phyloP scores from a whole-genome alignment of 1,140 invertebrate species.

The Magallana gigas region DNA sequence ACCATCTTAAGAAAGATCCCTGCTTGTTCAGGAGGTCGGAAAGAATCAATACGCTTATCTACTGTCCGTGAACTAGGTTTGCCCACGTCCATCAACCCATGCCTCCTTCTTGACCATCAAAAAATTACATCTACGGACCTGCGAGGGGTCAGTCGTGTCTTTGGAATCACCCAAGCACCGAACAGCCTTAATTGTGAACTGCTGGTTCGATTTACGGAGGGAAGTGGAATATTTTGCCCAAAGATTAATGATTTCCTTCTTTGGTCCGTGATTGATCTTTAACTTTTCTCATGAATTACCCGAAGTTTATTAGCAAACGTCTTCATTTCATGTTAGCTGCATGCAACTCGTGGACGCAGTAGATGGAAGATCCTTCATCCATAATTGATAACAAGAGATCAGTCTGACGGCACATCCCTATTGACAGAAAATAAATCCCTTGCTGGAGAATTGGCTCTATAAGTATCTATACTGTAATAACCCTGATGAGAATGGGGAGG shows the following conservation, averaged over 20 bases:
- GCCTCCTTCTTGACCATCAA: neutral
- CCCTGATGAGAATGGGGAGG: neutral
- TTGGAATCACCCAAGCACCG: no score
- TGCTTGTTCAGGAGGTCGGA: neutral
- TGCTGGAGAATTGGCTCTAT: neutral
- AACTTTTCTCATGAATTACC: slow-evolving; percentile 2
- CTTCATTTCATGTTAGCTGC: neutral
- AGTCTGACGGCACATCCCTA: neutral
- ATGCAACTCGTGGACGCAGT: neutral
- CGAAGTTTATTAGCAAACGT: neutral
- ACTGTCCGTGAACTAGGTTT: neutral
- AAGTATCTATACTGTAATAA: neutral
- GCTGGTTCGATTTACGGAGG: neutral
- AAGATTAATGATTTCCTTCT: slow-evolving; percentile 11
- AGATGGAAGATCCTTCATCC: slow-evolving; percentile 6
- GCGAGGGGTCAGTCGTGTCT: no score
- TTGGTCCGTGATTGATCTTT: neutral
- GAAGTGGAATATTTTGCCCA: neutral
- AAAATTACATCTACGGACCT: no score
- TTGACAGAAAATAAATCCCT: slow-evolving; percentile 22
- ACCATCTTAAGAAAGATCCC: neutral
- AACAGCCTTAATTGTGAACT: neutral
- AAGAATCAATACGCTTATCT: neutral
- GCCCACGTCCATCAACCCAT: no score
- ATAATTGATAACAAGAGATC: slow-evolving; percentile 22